Base-by-base conservation (phyloP, 2,888 invertebrate species). In the Ennomos erosarius region DNA sequence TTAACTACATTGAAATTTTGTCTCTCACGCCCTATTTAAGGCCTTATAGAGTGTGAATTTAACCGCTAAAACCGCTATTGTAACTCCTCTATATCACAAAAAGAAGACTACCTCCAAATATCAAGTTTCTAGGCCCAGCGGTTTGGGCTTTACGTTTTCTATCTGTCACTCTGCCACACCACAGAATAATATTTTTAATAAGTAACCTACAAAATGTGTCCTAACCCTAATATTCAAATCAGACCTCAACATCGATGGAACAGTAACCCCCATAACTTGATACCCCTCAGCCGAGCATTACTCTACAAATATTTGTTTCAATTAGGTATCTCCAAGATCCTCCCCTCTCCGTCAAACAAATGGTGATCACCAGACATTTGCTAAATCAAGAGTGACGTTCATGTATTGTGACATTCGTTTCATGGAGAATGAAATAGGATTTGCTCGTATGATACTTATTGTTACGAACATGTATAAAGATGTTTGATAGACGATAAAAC, bases 221-320 rank as follows among this genome's bases (percentile, higher is more conserved):
- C 12, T 35, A 12, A 0, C 35, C 12, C 13, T 43, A 1, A 1
- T 26, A 58, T 53, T 44, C 43, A 48, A 49, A 58, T 53, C 36
- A 10, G 10, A 48, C 37, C 36, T 55, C 39, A 57, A 48, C 45
- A 58, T 72, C 69, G 67, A 74, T 67, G 52, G 43, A 53, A 49
- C 35, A 51, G 43, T 51, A 40, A 26, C 40, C 54, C 53, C 46
- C 49, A 62, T 58, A 59, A 46, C 67, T 60, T 53, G 55, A 60
- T 62, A 62, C 64, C 71, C 71, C 71, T 71, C 70, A 55, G 68
- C 64, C 59, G 67, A 75, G 70, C 71, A 78, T 77, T 84, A 76
- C 80, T 79, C 72, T 62, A 75, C 85, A 88, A 89, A 90, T 90
- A 89, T 90, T 90, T 88, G 90, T 89, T 89, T 88, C 90, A 90